A percentile compares a stretch with the other conserved stretches of the same genome.
phyloP scores from a whole-genome alignment of 2,888 invertebrate species.

The Morinoia aosen region DNA sequence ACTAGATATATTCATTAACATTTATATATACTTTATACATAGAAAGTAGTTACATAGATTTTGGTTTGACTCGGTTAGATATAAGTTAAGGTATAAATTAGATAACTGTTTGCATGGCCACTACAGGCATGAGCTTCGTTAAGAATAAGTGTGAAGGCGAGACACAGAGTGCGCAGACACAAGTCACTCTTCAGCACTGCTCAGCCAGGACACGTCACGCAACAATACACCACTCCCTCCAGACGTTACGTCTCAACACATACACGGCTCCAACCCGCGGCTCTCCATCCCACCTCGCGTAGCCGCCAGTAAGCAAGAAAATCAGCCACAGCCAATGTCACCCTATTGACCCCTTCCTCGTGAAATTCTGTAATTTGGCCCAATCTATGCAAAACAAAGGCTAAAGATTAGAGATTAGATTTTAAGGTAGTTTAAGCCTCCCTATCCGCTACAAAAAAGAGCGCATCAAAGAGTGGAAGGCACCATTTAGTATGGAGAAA shows the following conservation, averaged over 20 bases:
- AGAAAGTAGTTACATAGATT: conserved; percentile 48
- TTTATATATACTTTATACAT: conserved; percentile 51
- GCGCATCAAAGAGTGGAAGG: too few species aligned
- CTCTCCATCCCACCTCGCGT: background rate
- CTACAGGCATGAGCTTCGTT: conserved; percentile 46
- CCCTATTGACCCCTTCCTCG: too few species aligned
- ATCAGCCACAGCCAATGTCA: background rate
- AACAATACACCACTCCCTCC: background rate
- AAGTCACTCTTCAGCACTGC: background rate
- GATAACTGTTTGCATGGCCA: conserved; percentile 52
- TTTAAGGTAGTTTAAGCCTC: too few species aligned
- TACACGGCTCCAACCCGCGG: background rate
- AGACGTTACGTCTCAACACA: background rate
- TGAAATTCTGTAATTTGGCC: too few species aligned
- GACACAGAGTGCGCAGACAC: background rate
- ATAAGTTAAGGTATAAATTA: conserved; percentile 51
- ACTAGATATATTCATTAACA: conserved; percentile 24
- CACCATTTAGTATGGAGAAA: too few species aligned
- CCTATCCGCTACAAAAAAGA: too few species aligned
- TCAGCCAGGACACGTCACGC: background rate
- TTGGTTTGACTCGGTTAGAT: conserved; percentile 47
- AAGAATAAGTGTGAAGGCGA: background rate
- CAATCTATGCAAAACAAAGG: too few species aligned
- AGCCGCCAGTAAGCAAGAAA: background rate
- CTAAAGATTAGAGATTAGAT: too few species aligned